phyloP scores from a whole-genome alignment of 1,140 invertebrate genomes.

The Himalopsyche phryganea region DNA sequence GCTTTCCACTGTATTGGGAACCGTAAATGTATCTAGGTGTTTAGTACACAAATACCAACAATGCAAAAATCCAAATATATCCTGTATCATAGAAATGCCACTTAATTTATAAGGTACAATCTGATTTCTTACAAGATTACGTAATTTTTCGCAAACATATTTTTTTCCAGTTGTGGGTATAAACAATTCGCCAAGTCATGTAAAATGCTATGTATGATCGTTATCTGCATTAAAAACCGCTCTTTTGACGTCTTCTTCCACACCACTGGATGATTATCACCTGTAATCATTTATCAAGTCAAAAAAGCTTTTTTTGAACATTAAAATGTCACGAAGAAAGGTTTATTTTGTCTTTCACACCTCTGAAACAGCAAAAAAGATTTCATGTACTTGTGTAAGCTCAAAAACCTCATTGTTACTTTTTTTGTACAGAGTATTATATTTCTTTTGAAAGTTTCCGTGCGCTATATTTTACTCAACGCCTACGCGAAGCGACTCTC shows the following conservation, averaged over 20 bases:
- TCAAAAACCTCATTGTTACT: background rate
- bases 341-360: background rate
- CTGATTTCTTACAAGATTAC: no score
- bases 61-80: no score
- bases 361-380: background rate
- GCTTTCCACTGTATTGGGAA: no score
- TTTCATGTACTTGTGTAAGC: background rate
- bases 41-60: no score
- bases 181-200: no score
- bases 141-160: no score
- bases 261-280: background rate
- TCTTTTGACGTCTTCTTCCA: background rate
- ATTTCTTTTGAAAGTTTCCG: slow-evolving; percentile 1
- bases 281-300: background rate
- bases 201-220: no score
- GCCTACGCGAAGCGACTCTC: background rate
- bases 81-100: no score
- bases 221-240: no score
- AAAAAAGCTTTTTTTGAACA: background rate
- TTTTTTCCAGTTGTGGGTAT: no score
- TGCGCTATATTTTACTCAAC: background rate
- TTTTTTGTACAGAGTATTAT: slow-evolving; percentile 1
- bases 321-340: slow-evolving; percentile 1
- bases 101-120: no score
- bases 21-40: no score